phyloP scores from a whole-genome alignment of 2,113 vertebrate genomes.

The Lethenteron camtschaticum region DNA sequence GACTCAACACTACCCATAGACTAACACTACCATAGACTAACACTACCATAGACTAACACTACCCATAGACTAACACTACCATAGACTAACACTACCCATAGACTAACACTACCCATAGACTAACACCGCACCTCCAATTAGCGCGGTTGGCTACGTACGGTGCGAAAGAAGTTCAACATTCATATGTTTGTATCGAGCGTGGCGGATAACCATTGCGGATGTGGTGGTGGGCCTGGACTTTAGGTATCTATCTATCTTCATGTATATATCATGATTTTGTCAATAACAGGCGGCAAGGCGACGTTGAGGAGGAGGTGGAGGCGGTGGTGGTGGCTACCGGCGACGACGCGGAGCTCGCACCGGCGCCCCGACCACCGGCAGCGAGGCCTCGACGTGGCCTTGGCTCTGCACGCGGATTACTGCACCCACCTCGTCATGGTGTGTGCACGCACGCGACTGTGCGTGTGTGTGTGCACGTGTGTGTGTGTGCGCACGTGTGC shows the following conservation, averaged over 20 bases:
- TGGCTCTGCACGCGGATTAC: conserved; percentile 51
- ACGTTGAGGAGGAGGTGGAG: too few relatives aligned
- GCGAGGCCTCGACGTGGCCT: conserved; percentile 35
- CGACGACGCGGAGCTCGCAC: conserved; percentile 21
- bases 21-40: too few relatives aligned
- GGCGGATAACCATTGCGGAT: neutral
- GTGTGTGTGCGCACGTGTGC: too few relatives aligned
- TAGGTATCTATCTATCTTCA: neutral
- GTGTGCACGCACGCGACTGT: conserved; percentile 14
- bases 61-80: neutral
- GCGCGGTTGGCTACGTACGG: neutral
- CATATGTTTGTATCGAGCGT: neutral
- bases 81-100: neutral
- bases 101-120: neutral
- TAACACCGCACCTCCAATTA: neutral
- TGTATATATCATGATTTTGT: too few relatives aligned
- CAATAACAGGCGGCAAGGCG: too few relatives aligned
- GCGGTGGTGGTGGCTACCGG: conserved; percentile 10
- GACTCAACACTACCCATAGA: too few relatives aligned
- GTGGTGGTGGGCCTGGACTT: neutral
- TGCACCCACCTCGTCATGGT: conserved; percentile 66
- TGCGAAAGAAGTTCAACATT: neutral
- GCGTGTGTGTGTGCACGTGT: too few relatives aligned
- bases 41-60: too few relatives aligned
- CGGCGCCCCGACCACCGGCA: conserved; percentile 43